Conservation (phyloP, 1,140 invertebrate genomes). For the Eciton burchellii region DNA sequence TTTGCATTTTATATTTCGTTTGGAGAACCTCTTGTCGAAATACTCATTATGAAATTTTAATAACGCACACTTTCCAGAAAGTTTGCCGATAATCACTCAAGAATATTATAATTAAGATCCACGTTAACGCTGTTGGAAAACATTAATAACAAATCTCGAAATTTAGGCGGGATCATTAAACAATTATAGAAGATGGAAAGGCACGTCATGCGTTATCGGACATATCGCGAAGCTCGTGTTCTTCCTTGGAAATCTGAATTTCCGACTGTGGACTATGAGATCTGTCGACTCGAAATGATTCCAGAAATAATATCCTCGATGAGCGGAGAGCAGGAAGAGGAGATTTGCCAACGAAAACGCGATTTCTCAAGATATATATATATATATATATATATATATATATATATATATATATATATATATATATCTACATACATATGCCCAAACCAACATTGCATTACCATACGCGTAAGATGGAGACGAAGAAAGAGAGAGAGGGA, state of each 20-base stretch:
- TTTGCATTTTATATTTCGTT: neutral
- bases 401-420: neutral
- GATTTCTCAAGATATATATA: constrained; percentile 5
- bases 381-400: neutral
- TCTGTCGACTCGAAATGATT: constrained; percentile 50
- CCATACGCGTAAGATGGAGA: neutral
- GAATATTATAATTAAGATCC: neutral
- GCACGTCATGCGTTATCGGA: constrained; percentile 22
- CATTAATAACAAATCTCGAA: too few relatives aligned
- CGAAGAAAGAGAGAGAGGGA: neutral
- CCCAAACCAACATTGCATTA: constrained; percentile 26
- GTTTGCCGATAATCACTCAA: too few relatives aligned
- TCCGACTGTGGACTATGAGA: constrained; percentile 52
- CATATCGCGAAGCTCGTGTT: constrained; percentile 24
- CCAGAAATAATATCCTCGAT: constrained; percentile 46
- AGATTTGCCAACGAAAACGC: constrained; percentile 18
- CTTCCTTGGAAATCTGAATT: constrained; percentile 38
- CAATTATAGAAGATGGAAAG: constrained; percentile 52
- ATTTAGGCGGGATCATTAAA: constrained; percentile 32
- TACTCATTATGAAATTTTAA: neutral
- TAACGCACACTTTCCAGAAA: neutral
- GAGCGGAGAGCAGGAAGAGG: neutral
- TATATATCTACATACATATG: too few relatives aligned
- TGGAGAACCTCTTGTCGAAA: neutral
- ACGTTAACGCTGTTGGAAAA: neutral